Percentiles rank a stretch among this genome's conserved stretches.
Conservation (phyloP, 2,113 vertebrate genomes). For the Mobula birostris region DNA sequence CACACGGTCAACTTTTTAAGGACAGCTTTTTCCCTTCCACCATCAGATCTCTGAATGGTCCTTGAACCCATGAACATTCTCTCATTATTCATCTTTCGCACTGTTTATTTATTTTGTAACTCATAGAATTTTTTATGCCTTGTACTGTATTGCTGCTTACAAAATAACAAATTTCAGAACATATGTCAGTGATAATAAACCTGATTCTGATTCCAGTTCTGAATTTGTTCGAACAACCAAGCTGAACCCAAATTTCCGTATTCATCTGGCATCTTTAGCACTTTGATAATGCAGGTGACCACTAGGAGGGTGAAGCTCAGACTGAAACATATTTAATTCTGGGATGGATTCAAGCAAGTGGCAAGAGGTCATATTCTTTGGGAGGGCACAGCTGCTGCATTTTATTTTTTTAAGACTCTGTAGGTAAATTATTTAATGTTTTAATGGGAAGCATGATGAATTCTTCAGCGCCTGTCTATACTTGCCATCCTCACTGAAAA, state of each 20-base stretch:
- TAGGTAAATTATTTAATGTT: conserved; percentile 7
- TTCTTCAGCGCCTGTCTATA: not conserved
- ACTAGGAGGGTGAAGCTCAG: not conserved
- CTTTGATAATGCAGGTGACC: not conserved
- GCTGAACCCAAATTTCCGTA: not conserved
- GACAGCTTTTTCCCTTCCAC: too few species aligned
- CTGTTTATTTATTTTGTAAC: too few species aligned
- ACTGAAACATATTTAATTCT: not conserved
- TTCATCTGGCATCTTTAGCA: not conserved
- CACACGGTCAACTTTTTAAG: too few species aligned
- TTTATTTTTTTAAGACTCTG: not conserved
- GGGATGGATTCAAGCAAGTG: conserved; percentile 8
- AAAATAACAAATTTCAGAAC: too few species aligned
- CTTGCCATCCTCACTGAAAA: not conserved
- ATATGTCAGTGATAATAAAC: too few species aligned
- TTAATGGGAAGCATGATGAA: not conserved
- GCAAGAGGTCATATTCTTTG: not conserved
- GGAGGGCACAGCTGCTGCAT: not conserved
- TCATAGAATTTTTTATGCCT: too few species aligned
- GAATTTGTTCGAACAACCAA: not conserved
- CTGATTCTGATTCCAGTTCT: too few species aligned
- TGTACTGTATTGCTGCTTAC: too few species aligned
- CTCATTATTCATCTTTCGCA: too few species aligned
- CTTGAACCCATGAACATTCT: too few species aligned
- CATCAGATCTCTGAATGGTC: too few species aligned